Base-by-base conservation (phyloP, 2,113 vertebrate species). In the Danionella cerebrum region DNA sequence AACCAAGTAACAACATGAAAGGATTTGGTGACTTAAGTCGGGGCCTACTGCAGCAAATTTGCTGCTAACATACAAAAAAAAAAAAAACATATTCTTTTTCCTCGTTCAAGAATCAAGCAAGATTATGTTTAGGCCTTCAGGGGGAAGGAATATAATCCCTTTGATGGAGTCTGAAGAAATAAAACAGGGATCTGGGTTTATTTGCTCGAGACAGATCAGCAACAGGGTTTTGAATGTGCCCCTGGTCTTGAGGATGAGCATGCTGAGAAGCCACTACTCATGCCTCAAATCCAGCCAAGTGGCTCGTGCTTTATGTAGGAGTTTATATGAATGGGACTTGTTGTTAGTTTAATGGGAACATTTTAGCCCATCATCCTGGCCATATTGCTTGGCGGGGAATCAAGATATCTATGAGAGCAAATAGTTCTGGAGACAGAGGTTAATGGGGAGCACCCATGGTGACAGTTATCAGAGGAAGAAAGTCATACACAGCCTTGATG, bases 281-380 rank as follows among this genome's bases (percentile, higher is more conserved):
- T 12, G 27, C 27, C 5, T 27, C 39, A 4, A 21, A 58, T 44
- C 14, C 14, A 42, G 57, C 24, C 57, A 60, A 60, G 11, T 31
- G 57, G 14, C 57, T 60, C 39, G 6, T n/a, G 16, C 57, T 45
- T 11, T 60, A n/a, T 6, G 25, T 31, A 42, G 24, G 39, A 36
- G 44, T 7, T 16, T 51, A 47, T 33, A 54, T 51, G 39, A 38
- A 41, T 36, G 41, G n/a, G 25, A 6, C 22, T 48, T 27, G 13
- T 44, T 48, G 65, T 63, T 35, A 33, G 53, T 68, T 60, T 55
- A 67, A 51, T 22, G 50, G 14, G 35, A 62, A 24, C 41, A 55
- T 64, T 63, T 67, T 19, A 57, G 41, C 57, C 24, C 36, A 53
- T 39, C 41, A 35, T 35, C 54, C 16, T 47, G 38, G 18, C 18